phyloP scores from a whole-genome alignment of 2,888 invertebrate genomes.

The Myopa tessellatipennis region DNA sequence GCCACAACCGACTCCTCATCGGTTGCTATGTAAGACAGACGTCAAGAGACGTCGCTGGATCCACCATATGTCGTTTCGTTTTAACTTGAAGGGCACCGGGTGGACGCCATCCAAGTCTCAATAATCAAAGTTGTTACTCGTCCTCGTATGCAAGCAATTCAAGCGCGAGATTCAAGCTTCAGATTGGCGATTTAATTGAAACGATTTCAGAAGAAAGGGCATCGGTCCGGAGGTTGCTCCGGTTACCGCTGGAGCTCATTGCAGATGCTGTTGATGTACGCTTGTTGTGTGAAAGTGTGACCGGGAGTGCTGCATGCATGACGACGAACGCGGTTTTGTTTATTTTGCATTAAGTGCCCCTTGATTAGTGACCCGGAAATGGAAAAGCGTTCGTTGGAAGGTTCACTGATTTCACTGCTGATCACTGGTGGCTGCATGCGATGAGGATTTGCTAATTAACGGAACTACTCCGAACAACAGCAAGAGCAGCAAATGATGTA shows the following conservation, averaged over 20 bases:
- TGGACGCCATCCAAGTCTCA: too few relatives aligned
- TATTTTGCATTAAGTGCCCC: constrained; percentile 23
- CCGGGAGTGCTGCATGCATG: neutral
- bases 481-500: constrained; percentile 16
- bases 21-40: too few relatives aligned
- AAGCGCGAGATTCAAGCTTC: neutral
- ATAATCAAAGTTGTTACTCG: neutral
- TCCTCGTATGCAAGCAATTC: neutral
- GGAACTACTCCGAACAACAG: constrained; percentile 21
- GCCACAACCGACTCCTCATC: too few relatives aligned
- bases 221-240: too few relatives aligned
- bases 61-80: too few relatives aligned
- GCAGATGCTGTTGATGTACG: neutral
- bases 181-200: neutral
- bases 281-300: neutral
- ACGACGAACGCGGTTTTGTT: constrained; percentile 6
- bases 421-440: neutral
- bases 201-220: neutral
- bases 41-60: too few relatives aligned
- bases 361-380: constrained; percentile 25
- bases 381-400: neutral
- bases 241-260: neutral
- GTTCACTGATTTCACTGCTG: neutral
- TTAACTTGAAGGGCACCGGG: too few relatives aligned
- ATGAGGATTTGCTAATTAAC: constrained; percentile 24